Evolutionary conservation across 2,113 vertebrate genomes (phyloP), one percentile per base, ranked within the genome.

Genomic region (Nibea albiflora): DNA sequence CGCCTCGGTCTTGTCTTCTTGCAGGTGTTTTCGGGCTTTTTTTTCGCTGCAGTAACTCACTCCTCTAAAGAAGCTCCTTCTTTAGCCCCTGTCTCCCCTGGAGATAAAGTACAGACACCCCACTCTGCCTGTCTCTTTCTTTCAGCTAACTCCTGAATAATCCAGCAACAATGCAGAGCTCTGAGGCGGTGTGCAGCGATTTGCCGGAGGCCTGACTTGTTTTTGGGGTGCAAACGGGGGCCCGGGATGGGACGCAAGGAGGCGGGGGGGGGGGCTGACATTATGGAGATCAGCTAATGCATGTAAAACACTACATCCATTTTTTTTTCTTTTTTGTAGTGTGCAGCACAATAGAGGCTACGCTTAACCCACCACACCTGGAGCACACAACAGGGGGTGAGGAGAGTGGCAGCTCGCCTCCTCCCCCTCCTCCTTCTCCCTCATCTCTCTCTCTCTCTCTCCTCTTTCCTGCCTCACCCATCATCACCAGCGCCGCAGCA

Each of bases 241-340:
- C 31, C 35, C 11, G 44, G 63, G 11, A 14, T 11, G 4, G 76
- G 77, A 35, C 6, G 31, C 5, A 5, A 35, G 5, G 31, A 5
- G 5, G 31, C 1, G 31, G 31, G 31, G 31, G 58, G 75, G 73
- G 6, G 78, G 46, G 22, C 6, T 95, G 72, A 84, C 78, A 88
- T 97, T 96, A 97, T 97, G 95, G 96, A 96, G 96, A 96, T 96
- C 89, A 89, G 93, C 94, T 94, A 96, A 95, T 68, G 92, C 95
- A 93, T 93, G 94, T 94, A 95, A 95, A 94, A 94, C 93, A 96
- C 92, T 94, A 92, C 88, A 54, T 95, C 94, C 93, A 96, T 95
- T 93, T 95, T 96, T 83, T 28, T 28, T 28, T 28, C 6, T 78
- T 85, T 94, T 73, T 96, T 76, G 85, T 84, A 95, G 93, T 92